Base-by-base conservation (phyloP, 1,140 invertebrate genomes). In the Nasonia longicornis region DNA sequence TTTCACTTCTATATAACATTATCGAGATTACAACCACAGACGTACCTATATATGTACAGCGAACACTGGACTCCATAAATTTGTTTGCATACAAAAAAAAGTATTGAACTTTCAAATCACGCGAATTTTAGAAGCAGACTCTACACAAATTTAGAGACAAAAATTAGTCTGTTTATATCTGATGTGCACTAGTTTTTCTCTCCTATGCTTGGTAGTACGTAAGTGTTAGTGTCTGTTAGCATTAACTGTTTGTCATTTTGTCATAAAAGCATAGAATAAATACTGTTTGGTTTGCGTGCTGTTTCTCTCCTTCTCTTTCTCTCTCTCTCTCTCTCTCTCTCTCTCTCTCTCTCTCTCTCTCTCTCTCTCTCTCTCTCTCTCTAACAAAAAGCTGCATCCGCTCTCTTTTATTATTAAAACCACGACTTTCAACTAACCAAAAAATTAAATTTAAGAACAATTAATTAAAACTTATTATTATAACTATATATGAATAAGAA, bases 191-290 rank as follows among this genome's bases (percentile, higher is more conserved):
- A 63, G 7, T 78, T 71, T 35, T 26, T 42, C 22, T 79, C 58
- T 79, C 1, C 26, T 48, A 8, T 79, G 78, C 35, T 73, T 45
- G 10, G 22, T 79, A 79, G 52, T 79, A 3, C 11, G 2, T 58
- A 63, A 73, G 35, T 74, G 71, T 80, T 80, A 42, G 69, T 80
- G 26, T 66, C 35, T 80, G 16, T n/a, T n/a, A 58, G 16, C 16
- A n/a, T n/a, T 58, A 14, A 58, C 52, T 58, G 48, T 52, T 52
- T 52, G 6, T 58, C 20, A 58, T 58, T 48, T 35, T 48, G 45
- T 48, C 14, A 48, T 48, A 16, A 3, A 35, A 35, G 31, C 4
- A 52, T 52, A 52, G 16, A 58, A 58, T 0, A 58, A 20, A 20
- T n/a, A 58, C 66, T 74, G 35, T 74, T 74, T 74, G 38, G 45